A percentile compares a stretch with the other conserved stretches of the same genome.
Conservation (phyloP, 1,140 invertebrate species). For the Diprion similis region DNA sequence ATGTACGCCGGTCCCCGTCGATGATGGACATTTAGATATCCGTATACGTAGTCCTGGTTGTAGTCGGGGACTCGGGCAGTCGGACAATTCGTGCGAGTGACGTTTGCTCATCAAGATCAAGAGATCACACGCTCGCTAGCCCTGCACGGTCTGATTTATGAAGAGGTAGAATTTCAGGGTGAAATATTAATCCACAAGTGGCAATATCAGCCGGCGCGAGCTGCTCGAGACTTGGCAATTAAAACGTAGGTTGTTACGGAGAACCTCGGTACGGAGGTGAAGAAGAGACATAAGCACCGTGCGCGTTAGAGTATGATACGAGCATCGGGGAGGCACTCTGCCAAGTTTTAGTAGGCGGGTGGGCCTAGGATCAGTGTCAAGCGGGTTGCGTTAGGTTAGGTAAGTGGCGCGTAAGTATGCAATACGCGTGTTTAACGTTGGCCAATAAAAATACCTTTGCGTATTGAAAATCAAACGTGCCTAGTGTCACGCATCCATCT, state of each 20-base stretch:
- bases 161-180: neutral
- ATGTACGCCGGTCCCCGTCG: neutral
- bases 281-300: too few species aligned
- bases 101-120: neutral
- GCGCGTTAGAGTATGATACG: neutral
- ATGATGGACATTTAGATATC: constrained; percentile 6
- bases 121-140: neutral
- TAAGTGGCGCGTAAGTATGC: constrained; percentile 13
- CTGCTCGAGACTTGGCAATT: too few species aligned
- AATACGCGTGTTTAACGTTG: neutral
- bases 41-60: constrained; percentile 1
- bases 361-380: constrained; percentile 10
- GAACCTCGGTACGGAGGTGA: neutral
- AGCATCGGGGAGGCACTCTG: neutral
- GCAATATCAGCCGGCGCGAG: neutral
- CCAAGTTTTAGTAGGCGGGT: neutral
- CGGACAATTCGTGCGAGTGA: neutral
- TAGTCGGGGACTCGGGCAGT: neutral
- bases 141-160: neutral
- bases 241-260: too few species aligned
- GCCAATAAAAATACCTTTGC: constrained; percentile 7
- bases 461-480: constrained; percentile 12
- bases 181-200: constrained; percentile 2
- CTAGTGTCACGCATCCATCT: constrained; percentile 4
- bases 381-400: constrained; percentile 8